phyloP scores from a whole-genome alignment of 1,140 invertebrate species.

The Spodoptera frugiperda region DNA sequence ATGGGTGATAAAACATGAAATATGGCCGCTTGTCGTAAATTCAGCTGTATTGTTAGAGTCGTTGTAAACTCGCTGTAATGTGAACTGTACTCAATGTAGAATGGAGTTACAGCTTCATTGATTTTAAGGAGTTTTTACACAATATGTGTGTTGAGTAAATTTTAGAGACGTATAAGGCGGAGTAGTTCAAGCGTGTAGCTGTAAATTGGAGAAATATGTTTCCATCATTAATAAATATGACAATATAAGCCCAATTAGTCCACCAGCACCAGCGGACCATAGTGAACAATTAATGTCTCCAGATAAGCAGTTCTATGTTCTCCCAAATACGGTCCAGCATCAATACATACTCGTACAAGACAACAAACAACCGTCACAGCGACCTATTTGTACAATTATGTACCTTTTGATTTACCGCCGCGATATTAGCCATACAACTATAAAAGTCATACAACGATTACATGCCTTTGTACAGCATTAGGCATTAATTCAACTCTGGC shows the following conservation, averaged over 20 bases:
- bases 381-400: conserved; percentile 58
- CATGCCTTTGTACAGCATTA: conserved; percentile 61
- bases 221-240: neutral
- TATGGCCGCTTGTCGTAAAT: too few relatives aligned
- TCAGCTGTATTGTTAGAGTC: too few relatives aligned
- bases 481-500: conserved; percentile 61
- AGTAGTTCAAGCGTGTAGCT: too few relatives aligned
- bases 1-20: too few relatives aligned
- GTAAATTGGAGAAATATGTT: too few relatives aligned
- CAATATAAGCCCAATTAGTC: conserved; percentile 17
- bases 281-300: conserved; percentile 9
- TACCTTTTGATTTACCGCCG: conserved; percentile 60
- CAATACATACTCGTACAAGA: conserved; percentile 19
- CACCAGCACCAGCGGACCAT: neutral
- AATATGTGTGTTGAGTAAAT: too few relatives aligned
- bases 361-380: conserved; percentile 44
- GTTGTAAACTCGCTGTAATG: too few relatives aligned
- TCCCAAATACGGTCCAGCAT: conserved; percentile 35
- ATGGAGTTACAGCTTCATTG: too few relatives aligned
- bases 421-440: conserved; percentile 51
- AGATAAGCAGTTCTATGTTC: conserved; percentile 4
- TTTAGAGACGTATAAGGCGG: too few relatives aligned
- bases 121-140: too few relatives aligned
- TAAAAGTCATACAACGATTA: conserved; percentile 65
- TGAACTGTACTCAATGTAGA: too few relatives aligned